Base-by-base conservation (phyloP, 2,113 vertebrate species). In the Engystomops pustulosus region DNA sequence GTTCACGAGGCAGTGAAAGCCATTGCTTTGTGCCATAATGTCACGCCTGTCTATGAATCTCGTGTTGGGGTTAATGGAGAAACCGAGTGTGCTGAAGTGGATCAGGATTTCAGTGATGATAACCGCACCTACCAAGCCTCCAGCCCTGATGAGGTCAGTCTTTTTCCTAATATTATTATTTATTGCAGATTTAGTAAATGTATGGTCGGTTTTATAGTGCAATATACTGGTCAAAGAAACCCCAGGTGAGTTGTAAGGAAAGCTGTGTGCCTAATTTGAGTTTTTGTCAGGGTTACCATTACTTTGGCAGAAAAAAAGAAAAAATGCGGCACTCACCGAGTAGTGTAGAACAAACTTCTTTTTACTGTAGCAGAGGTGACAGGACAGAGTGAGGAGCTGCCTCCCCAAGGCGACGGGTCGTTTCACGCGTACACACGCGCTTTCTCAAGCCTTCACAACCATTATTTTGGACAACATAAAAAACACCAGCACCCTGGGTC, bases 91-190 rank as follows among this genome's bases (percentile, higher is more conserved):
- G 91, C 96, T 0, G 98, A 99, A 80, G 98, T 94, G 0, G 98
- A 99, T 88, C 98, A 97, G 89, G 96, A 99, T 90, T 97, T 97
- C 91, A 96, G 95, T 0, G 97, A 99, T 5, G 95, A 98, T 88
- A 98, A 96, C 89, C 93, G 98, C 76, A 94, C 96, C 14, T 99
- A 99, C 90, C 98, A 99, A 90, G 98, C 98, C 47, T 98, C 98
- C 87, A 99, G 98, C 86, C 98, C 98, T 0, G 98, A 99, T 18
- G 98, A 99, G 97, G 98, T 99, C 85, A 88, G 89, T 86, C 30
- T 44, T 6, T 60, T 41, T 25, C 4, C 6, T 20, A 1, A 34
- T 67, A 9, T 1, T 36, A 8, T 20, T 36, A 36, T 6, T 36
- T 3, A 6, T 36, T 60, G n/a, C 55, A 25, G 27, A 27, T 12